Base-by-base conservation (phyloP, 1,140 invertebrate genomes). In the Leptopilina boulardi region DNA sequence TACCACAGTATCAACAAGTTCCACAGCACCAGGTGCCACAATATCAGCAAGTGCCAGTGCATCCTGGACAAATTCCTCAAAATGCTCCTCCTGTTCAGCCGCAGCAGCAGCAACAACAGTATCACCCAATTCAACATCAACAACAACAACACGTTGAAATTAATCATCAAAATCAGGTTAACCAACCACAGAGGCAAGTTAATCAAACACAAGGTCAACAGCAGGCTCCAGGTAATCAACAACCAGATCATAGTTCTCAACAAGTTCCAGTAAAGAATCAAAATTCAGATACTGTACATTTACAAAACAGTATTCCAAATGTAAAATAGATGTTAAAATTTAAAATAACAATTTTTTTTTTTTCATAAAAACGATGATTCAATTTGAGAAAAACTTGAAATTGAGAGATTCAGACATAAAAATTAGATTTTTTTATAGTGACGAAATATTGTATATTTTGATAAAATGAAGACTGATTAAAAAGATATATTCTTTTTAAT, bases 1-100 rank as follows among this genome's bases (percentile, higher is more conserved):
- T 87, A 75, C 71, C 30, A 21, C 81, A 87, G 56, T 72, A 73
- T 72, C 79, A 83, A 72, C 81, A 84, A 74, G 51, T 76, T 18
- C 84, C 81, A 75, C 72, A 72, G 19, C 54, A 79, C 19, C 73
- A 82, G 1, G 72, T 80, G 8, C 75, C 42, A 34, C 83, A 85
- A 74, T 81, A 81, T 21, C 78, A 78, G 11, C 75, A 47, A 19
- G 66, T 23, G 13, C 30, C 42, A 66, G n/a, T 47, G 0, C 71
- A 74, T 56, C 70, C 56, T 15, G 41, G 76, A 70, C 77, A 86
- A 59, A 38, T 74, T 19, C 82, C 44, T n/a, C 13, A n/a, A 47
- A 9, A 47, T 3, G 41, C 9, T 8, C 41, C 77, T 44, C 77
- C 73, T 38, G 21, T 76, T 78, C 71, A 59, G 54, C 13, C 34